Conservation (phyloP, 2,888 invertebrate genomes). For the Pseudoips prasinana region DNA sequence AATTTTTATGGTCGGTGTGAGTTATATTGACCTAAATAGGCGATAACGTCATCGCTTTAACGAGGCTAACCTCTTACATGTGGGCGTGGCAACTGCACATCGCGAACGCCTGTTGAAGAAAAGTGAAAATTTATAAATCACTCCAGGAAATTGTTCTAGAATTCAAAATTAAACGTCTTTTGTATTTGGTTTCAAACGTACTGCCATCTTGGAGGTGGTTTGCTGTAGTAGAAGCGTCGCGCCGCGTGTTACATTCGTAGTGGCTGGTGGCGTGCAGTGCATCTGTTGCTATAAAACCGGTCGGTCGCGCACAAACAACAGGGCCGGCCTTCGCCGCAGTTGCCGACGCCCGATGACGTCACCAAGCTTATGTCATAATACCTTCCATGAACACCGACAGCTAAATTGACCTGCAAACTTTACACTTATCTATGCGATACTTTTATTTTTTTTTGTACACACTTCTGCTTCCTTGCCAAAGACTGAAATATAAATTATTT, state of each 20-base stretch:
- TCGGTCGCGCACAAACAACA: slow-evolving; percentile 61
- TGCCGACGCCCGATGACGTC: slow-evolving; percentile 77
- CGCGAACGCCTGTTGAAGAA: slow-evolving; percentile 12
- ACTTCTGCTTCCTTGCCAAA: slow-evolving; percentile 28
- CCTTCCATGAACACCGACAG: slow-evolving; percentile 47
- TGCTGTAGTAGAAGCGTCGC: slow-evolving; percentile 8
- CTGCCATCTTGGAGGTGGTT: slow-evolving; percentile 16
- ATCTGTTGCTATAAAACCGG: slow-evolving; percentile 61
- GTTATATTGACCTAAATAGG: slow-evolving; percentile 74
- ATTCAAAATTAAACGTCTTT: slow-evolving; percentile 10
- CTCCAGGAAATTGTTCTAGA: slow-evolving; percentile 8
- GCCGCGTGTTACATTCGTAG: slow-evolving; percentile 45
- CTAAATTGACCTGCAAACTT: slow-evolving; percentile 47
- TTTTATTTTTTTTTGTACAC: slow-evolving; percentile 21
- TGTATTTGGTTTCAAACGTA: slow-evolving; percentile 13
- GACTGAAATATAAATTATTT: slow-evolving; percentile 24
- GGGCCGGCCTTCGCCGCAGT: slow-evolving; percentile 70
- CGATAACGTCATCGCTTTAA: slow-evolving; percentile 64
- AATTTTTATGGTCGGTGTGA: slow-evolving; percentile 61
- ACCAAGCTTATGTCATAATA: slow-evolving; percentile 74
- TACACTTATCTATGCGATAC: slow-evolving; percentile 29
- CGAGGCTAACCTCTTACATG: slow-evolving; percentile 49
- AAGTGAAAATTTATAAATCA: slow-evolving; percentile 13
- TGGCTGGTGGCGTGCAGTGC: slow-evolving; percentile 45
- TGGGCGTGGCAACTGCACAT: slow-evolving; percentile 56